These are phyloP conservation scores for Xylota segnis DNA, from an alignment of 2,888 invertebrate genomes.

Conservation along the genomic window DNA sequence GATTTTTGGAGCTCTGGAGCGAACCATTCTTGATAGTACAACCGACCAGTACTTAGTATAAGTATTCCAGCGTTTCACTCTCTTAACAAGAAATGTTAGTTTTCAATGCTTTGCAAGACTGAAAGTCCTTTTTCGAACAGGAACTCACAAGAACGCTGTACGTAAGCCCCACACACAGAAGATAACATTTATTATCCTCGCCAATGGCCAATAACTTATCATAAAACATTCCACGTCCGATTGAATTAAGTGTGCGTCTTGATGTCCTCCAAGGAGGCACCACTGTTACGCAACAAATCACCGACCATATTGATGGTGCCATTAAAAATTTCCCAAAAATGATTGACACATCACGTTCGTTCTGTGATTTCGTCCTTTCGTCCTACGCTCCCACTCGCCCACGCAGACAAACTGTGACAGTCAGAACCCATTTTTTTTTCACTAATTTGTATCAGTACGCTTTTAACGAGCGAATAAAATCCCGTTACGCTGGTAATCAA, in stretches of 20 bases:
- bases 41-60: no score
- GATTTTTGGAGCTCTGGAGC: no score
- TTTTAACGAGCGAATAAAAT: conserved; percentile 27
- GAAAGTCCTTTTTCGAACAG: no score
- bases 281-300: neutral
- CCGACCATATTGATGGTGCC: neutral
- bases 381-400: neutral
- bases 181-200: neutral
- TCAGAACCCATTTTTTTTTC: conserved; percentile 8
- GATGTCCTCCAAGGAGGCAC: neutral
- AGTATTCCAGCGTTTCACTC: no score
- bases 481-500: conserved; percentile 21
- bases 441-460: conserved; percentile 12
- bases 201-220: neutral
- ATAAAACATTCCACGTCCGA: neutral
- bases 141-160: no score
- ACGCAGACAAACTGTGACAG: neutral
- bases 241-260: neutral
- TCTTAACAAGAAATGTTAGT: no score
- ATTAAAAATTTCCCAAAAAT: conserved; percentile 2
- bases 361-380: neutral
- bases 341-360: conserved; percentile 17
- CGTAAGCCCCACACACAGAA: neutral
- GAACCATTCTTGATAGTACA: no score
- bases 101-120: no score